phyloP scores from a whole-genome alignment of 2,888 invertebrate species.

The Balanococcus diminutus region DNA sequence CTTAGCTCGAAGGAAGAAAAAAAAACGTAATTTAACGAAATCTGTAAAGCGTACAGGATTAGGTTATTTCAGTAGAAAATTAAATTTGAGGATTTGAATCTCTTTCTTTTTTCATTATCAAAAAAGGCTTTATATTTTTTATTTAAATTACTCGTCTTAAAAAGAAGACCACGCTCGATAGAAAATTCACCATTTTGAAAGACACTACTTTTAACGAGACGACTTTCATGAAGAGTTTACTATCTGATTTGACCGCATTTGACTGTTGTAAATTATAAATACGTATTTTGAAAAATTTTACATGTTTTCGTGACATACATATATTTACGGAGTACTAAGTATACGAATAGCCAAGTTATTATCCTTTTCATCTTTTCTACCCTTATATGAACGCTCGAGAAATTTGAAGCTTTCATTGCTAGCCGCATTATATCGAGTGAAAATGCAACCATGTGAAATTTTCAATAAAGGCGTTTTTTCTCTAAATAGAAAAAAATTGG shows the following conservation, averaged over 20 bases:
- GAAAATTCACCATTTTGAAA: conserved; percentile 5
- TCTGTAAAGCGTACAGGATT: conserved; percentile 17
- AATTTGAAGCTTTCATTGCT: conserved; percentile 11
- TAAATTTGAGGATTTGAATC: conserved; percentile 27
- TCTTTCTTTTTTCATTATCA: background rate
- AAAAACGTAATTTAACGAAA: conserved; percentile 8
- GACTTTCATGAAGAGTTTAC: background rate
- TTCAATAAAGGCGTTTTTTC: background rate
- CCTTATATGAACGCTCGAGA: background rate
- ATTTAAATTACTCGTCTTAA: background rate
- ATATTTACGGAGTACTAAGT: background rate
- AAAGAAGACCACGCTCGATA: background rate
- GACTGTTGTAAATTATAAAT: background rate
- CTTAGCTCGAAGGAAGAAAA: background rate
- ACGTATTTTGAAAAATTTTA: conserved; percentile 1
- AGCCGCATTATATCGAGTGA: background rate
- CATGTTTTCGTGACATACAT: background rate
- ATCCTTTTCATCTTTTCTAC: background rate
- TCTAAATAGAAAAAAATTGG: background rate
- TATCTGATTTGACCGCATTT: background rate
- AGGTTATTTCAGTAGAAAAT: conserved; percentile 27
- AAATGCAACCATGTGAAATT: conserved; percentile 19
- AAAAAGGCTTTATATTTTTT: conserved; percentile 27
- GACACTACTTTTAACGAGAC: background rate
- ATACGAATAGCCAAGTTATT: background rate